Evolutionary conservation across 2,797 vertebrate species (phyloP).

Genomic region (Florisuga fusca): DNA sequence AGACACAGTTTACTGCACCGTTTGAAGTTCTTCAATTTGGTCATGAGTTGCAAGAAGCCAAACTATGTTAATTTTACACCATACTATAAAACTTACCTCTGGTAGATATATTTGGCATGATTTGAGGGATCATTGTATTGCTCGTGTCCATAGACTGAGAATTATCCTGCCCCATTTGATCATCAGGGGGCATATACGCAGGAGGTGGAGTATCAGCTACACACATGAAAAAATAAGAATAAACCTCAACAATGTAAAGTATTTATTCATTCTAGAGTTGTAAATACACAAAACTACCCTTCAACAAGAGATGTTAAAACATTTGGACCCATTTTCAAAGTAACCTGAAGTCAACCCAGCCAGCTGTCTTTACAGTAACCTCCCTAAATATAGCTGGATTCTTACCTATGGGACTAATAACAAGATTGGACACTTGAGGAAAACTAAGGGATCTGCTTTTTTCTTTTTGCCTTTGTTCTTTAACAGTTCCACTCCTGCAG

Average conservation of each 20-base stretch:
- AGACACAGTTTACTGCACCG: background rate
- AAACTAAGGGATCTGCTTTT: background rate
- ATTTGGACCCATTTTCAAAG: slow-evolving; percentile 3
- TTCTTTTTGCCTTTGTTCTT: background rate
- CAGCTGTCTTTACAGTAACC: background rate
- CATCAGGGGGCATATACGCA: slow-evolving; percentile 85
- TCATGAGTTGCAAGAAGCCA: background rate
- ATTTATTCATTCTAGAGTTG: background rate
- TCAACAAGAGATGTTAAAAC: background rate
- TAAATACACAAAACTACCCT: background rate
- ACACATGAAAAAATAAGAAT: background rate
- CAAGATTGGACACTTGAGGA: background rate
- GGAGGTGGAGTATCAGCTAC: slow-evolving; percentile 84
- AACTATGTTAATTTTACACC: background rate
- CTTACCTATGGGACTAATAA: background rate
- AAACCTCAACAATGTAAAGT: background rate
- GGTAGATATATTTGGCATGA: slow-evolving; percentile 82
- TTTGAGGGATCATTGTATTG: slow-evolving; percentile 82
- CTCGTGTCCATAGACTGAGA: slow-evolving; percentile 85
- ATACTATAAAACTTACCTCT: slow-evolving; percentile 70
- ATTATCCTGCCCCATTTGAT: slow-evolving; percentile 82
- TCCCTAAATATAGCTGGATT: background rate
- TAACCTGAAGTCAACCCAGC: background rate
- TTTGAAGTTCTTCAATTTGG: background rate
- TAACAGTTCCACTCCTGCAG: background rate